Percentiles rank a stretch among this genome's conserved stretches.
Conservation (phyloP, 2,113 vertebrate species). For the Channa argus region DNA sequence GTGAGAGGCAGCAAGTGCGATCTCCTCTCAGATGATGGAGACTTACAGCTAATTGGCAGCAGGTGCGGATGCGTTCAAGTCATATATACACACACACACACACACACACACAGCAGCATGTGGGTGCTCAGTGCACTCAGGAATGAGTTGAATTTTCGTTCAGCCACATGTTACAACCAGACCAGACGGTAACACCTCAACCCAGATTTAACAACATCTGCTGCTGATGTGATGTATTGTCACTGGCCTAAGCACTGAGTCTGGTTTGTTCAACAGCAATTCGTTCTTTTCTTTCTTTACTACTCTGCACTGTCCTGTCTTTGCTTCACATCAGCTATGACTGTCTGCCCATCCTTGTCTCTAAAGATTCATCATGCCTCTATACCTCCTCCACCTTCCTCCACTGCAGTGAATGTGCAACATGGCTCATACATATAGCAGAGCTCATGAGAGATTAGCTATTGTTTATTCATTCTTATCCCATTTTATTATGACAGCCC, state of each 20-base stretch:
- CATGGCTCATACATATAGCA: background rate
- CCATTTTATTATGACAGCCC: conserved; percentile 37
- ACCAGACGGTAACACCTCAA: conserved; percentile 46
- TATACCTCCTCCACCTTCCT: background rate
- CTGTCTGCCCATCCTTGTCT: conserved; percentile 21
- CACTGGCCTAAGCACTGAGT: conserved; percentile 20
- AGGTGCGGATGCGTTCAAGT: conserved; percentile 61
- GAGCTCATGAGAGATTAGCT: background rate
- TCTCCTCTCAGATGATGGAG: conserved; percentile 56
- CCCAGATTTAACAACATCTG: conserved; percentile 64
- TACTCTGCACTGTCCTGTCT: background rate
- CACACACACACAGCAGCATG: background rate
- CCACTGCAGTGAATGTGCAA: background rate
- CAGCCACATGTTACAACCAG: conserved; percentile 28
- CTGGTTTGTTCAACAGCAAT: conserved; percentile 20
- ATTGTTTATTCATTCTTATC: conserved; percentile 35
- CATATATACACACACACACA: conserved; percentile 19
- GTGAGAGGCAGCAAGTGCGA: conserved; percentile 48
- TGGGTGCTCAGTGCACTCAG: conserved; percentile 37
- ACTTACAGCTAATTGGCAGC: conserved; percentile 66
- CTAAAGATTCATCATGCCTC: conserved; percentile 22
- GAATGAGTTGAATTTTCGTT: conserved; percentile 26
- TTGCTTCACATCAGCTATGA: conserved; percentile 13
- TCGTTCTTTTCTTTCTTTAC: background rate
- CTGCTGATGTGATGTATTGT: conserved; percentile 42